phyloP scores from a whole-genome alignment of 2,113 vertebrate genomes.

The Apodemus speciosus region DNA sequence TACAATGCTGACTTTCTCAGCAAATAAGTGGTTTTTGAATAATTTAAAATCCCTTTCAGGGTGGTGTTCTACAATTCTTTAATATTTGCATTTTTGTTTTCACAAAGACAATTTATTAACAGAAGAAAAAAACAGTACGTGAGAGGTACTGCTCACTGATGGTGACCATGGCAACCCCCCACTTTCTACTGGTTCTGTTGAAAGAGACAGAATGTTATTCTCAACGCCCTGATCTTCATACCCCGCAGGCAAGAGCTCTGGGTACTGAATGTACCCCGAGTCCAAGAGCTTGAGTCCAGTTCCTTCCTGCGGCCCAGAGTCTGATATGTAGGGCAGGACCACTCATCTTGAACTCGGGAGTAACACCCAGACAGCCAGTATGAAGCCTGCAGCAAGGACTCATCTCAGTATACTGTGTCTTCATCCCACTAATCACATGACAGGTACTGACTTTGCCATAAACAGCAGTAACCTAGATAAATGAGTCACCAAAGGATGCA shows the following conservation, averaged over 20 bases:
- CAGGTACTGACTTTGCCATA: conserved; percentile 96
- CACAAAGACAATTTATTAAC: conserved; percentile 86
- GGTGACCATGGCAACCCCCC: conserved; percentile 89
- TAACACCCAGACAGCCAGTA: conserved; percentile 93
- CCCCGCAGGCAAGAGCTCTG: neutral
- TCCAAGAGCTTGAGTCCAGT: conserved; percentile 80
- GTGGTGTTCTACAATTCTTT: conserved; percentile 37
- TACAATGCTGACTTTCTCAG: neutral
- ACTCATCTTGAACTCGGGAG: conserved; percentile 94
- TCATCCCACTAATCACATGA: conserved; percentile 95
- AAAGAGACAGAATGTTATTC: neutral
- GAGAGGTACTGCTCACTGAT: conserved; percentile 86
- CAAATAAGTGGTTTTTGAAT: conserved; percentile 37
- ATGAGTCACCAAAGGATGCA: conserved; percentile 95
- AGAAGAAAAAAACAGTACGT: conserved; percentile 63
- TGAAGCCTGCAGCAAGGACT: conserved; percentile 93
- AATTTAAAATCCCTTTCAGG: conserved; percentile 48
- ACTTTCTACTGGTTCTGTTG: conserved; percentile 89
- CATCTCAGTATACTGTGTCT: conserved; percentile 92
- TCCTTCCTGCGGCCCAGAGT: conserved; percentile 91
- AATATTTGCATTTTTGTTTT: neutral
- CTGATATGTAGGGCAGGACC: conserved; percentile 91
- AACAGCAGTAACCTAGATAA: conserved; percentile 93
- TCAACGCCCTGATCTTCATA: neutral
- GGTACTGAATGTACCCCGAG: neutral